These are phyloP conservation scores for Athripsodes cinereus DNA, from an alignment of 2,888 invertebrate species.

Conservation along the genomic window DNA sequence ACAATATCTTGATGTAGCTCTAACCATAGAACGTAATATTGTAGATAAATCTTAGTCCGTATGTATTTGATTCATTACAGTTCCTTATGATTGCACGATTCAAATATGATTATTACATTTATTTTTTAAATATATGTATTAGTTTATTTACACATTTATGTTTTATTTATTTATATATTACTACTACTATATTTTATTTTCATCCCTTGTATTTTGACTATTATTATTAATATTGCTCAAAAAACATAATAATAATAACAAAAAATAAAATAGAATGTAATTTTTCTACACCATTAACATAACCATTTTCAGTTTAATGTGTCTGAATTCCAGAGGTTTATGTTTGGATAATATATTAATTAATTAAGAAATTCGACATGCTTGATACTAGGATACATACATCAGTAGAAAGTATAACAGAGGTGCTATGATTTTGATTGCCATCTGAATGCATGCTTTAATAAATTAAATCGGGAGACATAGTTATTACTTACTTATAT, in stretches of 20 bases:
- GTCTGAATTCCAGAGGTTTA: no score
- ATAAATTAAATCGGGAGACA: no score
- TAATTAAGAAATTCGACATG: no score
- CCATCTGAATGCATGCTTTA: no score
- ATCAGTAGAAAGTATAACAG: no score
- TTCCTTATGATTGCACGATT: slow-evolving; percentile 26
- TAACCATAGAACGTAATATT: slow-evolving; percentile 4
- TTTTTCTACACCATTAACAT: no score
- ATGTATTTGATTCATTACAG: slow-evolving; percentile 14
- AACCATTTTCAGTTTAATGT: no score
- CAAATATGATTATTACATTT: neutral
- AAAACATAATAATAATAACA: neutral
- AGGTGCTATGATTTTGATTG: no score
- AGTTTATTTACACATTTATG: neutral
- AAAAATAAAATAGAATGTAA: no score
- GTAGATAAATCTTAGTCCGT: slow-evolving; percentile 7
- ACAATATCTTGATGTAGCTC: slow-evolving; percentile 16
- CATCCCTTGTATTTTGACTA: neutral
- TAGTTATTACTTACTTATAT: no score
- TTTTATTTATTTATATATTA: neutral
- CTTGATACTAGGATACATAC: no score
- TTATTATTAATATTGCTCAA: neutral
- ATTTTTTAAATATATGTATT: neutral
- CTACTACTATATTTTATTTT: slow-evolving; percentile 18
- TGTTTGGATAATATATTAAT: no score